These are phyloP conservation scores for Cyclargus thomasi DNA, from an alignment of 1,140 invertebrate genomes.

Conservation along the genomic window DNA sequence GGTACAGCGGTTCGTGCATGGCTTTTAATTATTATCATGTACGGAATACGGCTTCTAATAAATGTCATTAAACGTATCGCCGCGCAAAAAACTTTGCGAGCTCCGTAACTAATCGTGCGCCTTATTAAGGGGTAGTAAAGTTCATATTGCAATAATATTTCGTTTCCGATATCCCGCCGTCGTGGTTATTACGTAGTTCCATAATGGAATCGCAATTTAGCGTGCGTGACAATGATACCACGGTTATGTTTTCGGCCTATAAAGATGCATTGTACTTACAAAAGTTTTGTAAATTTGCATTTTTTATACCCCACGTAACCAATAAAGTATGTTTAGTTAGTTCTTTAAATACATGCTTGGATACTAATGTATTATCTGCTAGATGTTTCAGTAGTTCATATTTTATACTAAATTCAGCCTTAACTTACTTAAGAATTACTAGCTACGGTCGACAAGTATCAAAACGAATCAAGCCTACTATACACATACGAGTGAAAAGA, in stretches of 20 bases:
- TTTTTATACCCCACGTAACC: slow-evolving; percentile 1
- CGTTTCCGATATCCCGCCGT: slow-evolving; percentile 24
- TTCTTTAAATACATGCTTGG: not conserved
- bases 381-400: too few relatives aligned
- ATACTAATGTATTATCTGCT: too few relatives aligned
- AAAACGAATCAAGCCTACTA: too few relatives aligned
- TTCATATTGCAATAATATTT: slow-evolving; percentile 22
- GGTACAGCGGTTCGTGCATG: slow-evolving; percentile 68
- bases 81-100: slow-evolving; percentile 32
- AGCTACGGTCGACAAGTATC: too few relatives aligned
- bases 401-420: too few relatives aligned
- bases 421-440: too few relatives aligned
- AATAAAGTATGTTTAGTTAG: not conserved
- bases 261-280: slow-evolving; percentile 9
- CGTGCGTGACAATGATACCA: slow-evolving; percentile 69
- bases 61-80: slow-evolving; percentile 68
- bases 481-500: too few relatives aligned
- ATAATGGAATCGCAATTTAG: slow-evolving; percentile 62
- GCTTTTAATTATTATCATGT: slow-evolving; percentile 74
- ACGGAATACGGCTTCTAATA: slow-evolving; percentile 70
- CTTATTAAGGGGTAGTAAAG: slow-evolving; percentile 31
- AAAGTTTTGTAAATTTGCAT: slow-evolving; percentile 13
- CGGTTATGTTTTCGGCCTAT: slow-evolving; percentile 21
- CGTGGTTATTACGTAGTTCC: slow-evolving; percentile 53
- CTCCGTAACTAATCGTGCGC: slow-evolving; percentile 15